These are phyloP conservation scores for Cyphomyrus plagiostoma DNA, from an alignment of 2,113 vertebrate genomes.

Conservation along the genomic window DNA sequence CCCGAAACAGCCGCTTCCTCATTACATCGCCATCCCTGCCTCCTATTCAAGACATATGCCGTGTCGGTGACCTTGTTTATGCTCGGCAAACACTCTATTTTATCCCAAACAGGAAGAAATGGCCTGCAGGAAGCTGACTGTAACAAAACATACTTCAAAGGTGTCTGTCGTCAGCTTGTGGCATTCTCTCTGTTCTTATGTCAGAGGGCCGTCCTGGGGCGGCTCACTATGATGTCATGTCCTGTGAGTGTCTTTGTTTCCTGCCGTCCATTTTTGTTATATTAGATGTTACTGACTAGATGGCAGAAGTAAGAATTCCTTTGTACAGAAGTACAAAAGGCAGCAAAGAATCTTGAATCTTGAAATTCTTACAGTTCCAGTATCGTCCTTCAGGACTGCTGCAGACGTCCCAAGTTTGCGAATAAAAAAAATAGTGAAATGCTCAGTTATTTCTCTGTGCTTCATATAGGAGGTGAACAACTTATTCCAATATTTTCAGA, in stretches of 20 bases:
- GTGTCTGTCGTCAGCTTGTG: not conserved
- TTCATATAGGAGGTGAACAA: not conserved
- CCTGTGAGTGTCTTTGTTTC: not conserved
- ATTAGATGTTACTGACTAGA: not conserved
- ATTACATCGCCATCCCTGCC: not conserved
- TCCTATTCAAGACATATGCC: not conserved
- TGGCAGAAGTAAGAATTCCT: not conserved
- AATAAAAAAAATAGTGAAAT: not conserved
- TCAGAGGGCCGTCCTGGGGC: not conserved
- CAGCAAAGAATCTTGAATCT: not conserved
- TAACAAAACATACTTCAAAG: not conserved
- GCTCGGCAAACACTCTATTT: not conserved
- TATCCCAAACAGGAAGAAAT: not conserved
- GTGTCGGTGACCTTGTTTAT: not conserved
- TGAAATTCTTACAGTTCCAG: not conserved
- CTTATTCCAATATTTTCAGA: not conserved
- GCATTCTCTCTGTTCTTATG: not conserved
- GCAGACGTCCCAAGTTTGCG: not conserved
- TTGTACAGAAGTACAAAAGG: not conserved
- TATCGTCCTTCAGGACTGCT: not conserved
- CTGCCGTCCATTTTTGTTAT: not conserved
- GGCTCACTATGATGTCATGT: not conserved
- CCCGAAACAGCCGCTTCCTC: not conserved
- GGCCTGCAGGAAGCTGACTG: not conserved
- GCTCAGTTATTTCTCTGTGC: not conserved